Conservation (phyloP, 1,140 invertebrate genomes). For the Drosophila ambigua region DNA sequence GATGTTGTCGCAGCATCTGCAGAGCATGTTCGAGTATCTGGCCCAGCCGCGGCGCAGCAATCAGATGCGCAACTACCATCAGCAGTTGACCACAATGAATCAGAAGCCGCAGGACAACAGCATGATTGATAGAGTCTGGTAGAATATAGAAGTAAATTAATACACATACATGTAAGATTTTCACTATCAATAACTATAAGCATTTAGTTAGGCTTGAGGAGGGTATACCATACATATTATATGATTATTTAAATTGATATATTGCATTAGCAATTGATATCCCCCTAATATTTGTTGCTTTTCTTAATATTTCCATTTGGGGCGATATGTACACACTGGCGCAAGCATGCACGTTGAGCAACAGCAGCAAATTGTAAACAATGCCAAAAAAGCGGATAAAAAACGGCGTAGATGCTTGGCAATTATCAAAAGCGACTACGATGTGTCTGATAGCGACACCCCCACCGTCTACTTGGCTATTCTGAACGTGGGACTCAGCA, state of each 20-base stretch:
- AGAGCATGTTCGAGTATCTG: conserved; percentile 98
- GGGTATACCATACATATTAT: conserved; percentile 4
- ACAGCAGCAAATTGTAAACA: conserved; percentile 62
- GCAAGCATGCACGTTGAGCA: conserved; percentile 53
- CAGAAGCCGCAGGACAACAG: conserved; percentile 83
- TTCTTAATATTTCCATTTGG: not conserved
- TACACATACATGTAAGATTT: conserved; percentile 29
- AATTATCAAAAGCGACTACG: conserved; percentile 64
- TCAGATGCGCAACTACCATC: conserved; percentile 90
- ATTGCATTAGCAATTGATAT: conserved; percentile 15
- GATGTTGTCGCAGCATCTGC: conserved; percentile 96
- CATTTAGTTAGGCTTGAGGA: not conserved
- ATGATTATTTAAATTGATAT: not conserved
- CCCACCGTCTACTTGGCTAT: conserved; percentile 58
- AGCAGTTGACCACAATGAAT: conserved; percentile 80
- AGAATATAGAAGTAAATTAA: conserved; percentile 30
- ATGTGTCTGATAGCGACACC: conserved; percentile 64
- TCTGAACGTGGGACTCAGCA: conserved; percentile 90
- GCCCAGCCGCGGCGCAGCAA: conserved; percentile 91
- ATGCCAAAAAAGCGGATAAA: conserved; percentile 68
- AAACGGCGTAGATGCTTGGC: conserved; percentile 69
- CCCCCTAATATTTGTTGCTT: not conserved
- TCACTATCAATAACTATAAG: conserved; percentile 15
- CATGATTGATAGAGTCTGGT: conserved; percentile 83
- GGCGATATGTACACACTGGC: conserved; percentile 3